Conservation (phyloP, 1,140 invertebrate genomes). For the Streblospio benedicti region DNA sequence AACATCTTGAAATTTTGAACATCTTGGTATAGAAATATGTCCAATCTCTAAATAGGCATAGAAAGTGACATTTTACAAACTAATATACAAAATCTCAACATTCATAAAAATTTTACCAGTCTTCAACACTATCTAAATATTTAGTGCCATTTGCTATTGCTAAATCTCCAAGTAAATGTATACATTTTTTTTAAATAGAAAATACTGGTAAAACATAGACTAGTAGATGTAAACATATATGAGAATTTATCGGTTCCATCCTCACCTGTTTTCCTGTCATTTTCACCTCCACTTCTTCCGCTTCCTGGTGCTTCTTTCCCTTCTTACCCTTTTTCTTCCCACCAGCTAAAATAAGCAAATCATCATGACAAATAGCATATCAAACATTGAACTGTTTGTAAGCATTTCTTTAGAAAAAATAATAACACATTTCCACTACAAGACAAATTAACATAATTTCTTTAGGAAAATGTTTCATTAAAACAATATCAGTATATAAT, state of each 20-base stretch:
- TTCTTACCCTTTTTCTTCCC: slow-evolving; percentile 13
- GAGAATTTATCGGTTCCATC: slow-evolving; percentile 6
- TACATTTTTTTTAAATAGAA: background rate
- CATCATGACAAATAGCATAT: slow-evolving; percentile 7
- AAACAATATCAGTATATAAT: too few relatives aligned
- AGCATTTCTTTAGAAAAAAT: slow-evolving; percentile 2
- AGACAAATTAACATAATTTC: background rate
- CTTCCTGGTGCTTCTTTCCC: slow-evolving; percentile 10
- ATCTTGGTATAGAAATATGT: background rate
- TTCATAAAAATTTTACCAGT: background rate
- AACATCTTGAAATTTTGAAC: background rate
- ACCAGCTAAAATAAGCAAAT: slow-evolving; percentile 16
- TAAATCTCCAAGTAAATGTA: background rate
- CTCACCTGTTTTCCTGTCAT: slow-evolving; percentile 12
- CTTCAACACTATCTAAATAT: background rate
- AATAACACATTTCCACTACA: slow-evolving; percentile 5
- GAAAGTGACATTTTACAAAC: background rate
- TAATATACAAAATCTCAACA: background rate
- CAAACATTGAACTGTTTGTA: slow-evolving; percentile 10
- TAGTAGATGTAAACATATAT: too few relatives aligned
- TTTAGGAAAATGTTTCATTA: background rate
- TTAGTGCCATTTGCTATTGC: background rate
- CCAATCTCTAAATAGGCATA: background rate
- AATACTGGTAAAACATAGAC: background rate
- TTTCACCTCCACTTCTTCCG: slow-evolving; percentile 12